Percentiles rank a stretch among this genome's conserved stretches.
Evolutionary conservation across 2,113 vertebrate species (phyloP).

Genomic region (Entosphenus tridentatus): DNA sequence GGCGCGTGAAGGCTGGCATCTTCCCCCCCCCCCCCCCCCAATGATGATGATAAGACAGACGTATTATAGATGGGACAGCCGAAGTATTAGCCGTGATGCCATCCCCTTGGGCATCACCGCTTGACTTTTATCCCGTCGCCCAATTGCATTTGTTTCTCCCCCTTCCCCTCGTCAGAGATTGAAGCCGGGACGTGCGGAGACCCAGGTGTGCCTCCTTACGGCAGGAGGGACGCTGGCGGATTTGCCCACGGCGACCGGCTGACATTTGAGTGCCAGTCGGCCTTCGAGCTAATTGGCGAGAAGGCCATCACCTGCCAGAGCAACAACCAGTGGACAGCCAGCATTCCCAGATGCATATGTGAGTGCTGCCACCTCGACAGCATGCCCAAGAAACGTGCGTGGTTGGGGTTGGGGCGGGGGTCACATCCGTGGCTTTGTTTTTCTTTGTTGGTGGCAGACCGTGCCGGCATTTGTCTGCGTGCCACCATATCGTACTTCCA

Average conservation of each 20-base stretch:
- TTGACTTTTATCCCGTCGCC: background rate
- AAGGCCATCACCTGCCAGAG: slow-evolving; percentile 95
- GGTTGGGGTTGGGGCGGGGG: too few species aligned
- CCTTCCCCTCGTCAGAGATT: slow-evolving; percentile 34
- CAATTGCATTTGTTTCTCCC: slow-evolving; percentile 11
- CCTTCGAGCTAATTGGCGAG: slow-evolving; percentile 88
- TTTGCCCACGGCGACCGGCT: slow-evolving; percentile 69
- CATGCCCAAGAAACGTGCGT: too few species aligned
- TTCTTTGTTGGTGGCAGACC: too few species aligned
- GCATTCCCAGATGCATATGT: slow-evolving; percentile 98
- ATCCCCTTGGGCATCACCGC: too few species aligned
- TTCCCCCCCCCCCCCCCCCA: too few species aligned
- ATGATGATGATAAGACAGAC: too few species aligned
- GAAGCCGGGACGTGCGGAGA: slow-evolving; percentile 87
- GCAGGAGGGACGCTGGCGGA: slow-evolving; percentile 50
- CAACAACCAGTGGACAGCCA: slow-evolving; percentile 99
- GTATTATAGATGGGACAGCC: too few species aligned
- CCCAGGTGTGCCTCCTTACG: slow-evolving; percentile 60
- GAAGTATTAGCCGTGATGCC: too few species aligned
- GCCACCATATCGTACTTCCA: too few species aligned
- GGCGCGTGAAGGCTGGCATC: too few species aligned
- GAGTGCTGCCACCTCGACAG: slow-evolving; percentile 23
- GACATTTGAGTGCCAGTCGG: slow-evolving; percentile 76
- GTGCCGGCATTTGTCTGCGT: too few species aligned
- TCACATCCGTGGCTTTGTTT: too few species aligned